A percentile compares a stretch with the other conserved stretches of the same genome.
phyloP scores from a whole-genome alignment of 2,797 vertebrate species.

The Pitangus sulphuratus region DNA sequence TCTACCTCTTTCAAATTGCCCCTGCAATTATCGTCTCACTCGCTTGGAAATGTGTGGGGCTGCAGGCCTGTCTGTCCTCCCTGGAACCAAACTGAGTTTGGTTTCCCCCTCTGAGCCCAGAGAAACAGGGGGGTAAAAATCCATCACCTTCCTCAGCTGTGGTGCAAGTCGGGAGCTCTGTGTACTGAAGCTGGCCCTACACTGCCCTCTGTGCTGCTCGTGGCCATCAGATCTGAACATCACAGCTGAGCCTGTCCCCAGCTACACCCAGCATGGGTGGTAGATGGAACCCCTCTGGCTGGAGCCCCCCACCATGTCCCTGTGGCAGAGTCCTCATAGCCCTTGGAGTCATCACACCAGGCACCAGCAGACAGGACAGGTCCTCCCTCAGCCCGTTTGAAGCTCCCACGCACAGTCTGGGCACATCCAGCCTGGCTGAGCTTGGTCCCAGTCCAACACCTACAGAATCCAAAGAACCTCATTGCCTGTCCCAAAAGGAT shows the following conservation, averaged over 20 bases:
- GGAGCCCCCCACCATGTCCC: rapidly evolving
- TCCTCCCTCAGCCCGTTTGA: neutral
- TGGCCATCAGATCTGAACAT: neutral
- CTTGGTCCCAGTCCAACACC: neutral
- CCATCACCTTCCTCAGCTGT: neutral
- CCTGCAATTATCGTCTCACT: neutral
- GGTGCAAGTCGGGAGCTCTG: neutral
- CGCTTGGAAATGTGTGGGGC: neutral
- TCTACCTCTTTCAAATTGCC: neutral
- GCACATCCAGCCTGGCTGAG: neutral
- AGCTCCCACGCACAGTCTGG: rapidly evolving
- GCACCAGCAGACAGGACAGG: neutral
- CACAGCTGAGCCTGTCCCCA: neutral
- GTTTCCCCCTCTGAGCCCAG: neutral
- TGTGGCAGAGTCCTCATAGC: neutral
- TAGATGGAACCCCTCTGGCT: neutral
- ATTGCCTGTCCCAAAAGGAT: neutral
- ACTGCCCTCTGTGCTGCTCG: neutral
- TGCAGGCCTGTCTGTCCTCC: neutral
- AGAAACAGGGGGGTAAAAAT: neutral
- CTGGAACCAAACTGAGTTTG: neutral
- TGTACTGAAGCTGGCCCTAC: neutral
- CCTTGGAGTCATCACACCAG: neutral
- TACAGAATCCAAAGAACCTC: neutral
- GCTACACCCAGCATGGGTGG: neutral